Percentiles rank a stretch among this genome's conserved stretches.
phyloP scores from a whole-genome alignment of 2,888 invertebrate species.

The Thumatha senex region DNA sequence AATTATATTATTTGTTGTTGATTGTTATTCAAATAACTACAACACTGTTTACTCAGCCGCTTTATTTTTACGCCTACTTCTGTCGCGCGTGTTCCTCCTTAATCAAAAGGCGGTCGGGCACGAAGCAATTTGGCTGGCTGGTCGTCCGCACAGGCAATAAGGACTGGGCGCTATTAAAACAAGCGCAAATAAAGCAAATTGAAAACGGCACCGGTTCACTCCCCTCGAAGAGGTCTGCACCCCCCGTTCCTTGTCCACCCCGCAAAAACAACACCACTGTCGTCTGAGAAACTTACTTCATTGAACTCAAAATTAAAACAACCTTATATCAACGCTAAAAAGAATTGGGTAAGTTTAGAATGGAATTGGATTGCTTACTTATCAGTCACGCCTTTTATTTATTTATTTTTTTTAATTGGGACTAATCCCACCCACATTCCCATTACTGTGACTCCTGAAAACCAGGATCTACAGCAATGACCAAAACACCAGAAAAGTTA shows the following conservation, averaged over 20 bases:
- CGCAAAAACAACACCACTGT: slow-evolving; percentile 63
- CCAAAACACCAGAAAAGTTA: too few species aligned
- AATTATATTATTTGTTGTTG: too few species aligned
- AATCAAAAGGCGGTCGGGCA: slow-evolving; percentile 79
- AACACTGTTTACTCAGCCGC: slow-evolving; percentile 44
- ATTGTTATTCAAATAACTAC: too few species aligned
- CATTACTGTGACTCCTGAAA: too few species aligned
- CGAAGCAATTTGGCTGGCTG: slow-evolving; percentile 80
- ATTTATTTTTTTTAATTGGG: too few species aligned
- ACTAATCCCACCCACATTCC: too few species aligned
- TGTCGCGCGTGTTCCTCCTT: slow-evolving; percentile 63
- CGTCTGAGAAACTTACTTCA: slow-evolving; percentile 52
- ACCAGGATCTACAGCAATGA: too few species aligned
- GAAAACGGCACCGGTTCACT: slow-evolving; percentile 71
- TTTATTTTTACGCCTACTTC: slow-evolving; percentile 65
- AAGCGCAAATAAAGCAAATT: slow-evolving; percentile 82
- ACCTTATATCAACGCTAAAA: neutral
- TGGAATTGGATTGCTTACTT: too few species aligned
- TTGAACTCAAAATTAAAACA: slow-evolving; percentile 33
- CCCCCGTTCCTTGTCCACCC: slow-evolving; percentile 45
- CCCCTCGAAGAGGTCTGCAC: slow-evolving; percentile 53
- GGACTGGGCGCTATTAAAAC: slow-evolving; percentile 81
- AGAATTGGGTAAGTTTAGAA: too few species aligned
- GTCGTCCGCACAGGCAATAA: slow-evolving; percentile 75
- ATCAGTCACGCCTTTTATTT: too few species aligned